These are phyloP conservation scores for Coelopa frigida DNA, from an alignment of 1,140 invertebrate genomes.

Conservation along the genomic window DNA sequence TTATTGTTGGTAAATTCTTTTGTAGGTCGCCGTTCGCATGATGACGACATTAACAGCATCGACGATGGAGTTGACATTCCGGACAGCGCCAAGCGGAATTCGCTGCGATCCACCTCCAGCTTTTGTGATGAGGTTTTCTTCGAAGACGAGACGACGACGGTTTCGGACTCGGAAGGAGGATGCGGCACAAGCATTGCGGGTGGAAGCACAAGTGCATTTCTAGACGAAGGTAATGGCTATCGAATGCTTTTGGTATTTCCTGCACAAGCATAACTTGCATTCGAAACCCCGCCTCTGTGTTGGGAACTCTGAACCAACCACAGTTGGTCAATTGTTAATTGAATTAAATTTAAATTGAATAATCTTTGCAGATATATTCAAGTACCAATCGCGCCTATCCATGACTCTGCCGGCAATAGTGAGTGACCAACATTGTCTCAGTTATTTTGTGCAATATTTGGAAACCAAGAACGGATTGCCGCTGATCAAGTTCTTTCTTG, in stretches of 20 bases:
- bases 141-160: conserved; percentile 13
- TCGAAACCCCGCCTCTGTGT: too few species aligned
- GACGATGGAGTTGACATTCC: conserved; percentile 9
- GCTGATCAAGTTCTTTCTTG: conserved; percentile 65
- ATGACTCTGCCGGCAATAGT: conserved; percentile 60
- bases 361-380: conserved; percentile 34
- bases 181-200: conserved; percentile 2
- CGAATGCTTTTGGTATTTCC: too few species aligned
- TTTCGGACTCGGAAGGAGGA: conserved; percentile 10
- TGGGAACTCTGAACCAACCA: too few species aligned
- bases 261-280: too few species aligned
- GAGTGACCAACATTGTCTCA: conserved; percentile 59
- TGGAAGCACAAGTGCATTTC: too few species aligned
- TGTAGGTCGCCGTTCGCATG: conserved; percentile 29
- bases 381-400: conserved; percentile 34
- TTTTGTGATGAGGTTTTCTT: conserved; percentile 41
- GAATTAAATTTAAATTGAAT: conserved; percentile 2
- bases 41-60: conserved; percentile 12
- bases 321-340: background rate
- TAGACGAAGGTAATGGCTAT: too few species aligned
- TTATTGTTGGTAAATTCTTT: conserved; percentile 9
- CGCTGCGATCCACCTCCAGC: conserved; percentile 39
- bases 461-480: conserved; percentile 51
- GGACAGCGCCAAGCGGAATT: conserved; percentile 31
- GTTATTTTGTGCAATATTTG: conserved; percentile 68